phyloP scores from a whole-genome alignment of 2,797 vertebrate species.

The Chloroceryle inda region DNA sequence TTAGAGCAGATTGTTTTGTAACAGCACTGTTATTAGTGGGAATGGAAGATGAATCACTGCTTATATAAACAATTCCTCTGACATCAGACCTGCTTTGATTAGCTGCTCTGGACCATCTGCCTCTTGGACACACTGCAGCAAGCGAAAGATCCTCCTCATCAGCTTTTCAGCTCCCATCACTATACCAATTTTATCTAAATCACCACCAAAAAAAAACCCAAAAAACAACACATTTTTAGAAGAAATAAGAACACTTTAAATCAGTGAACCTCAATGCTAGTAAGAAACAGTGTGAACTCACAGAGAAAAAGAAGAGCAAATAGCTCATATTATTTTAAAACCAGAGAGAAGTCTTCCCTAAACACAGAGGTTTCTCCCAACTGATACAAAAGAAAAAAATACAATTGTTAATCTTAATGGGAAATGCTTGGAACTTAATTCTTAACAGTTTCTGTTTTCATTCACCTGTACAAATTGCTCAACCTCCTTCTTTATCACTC shows the following conservation, averaged over 20 bases:
- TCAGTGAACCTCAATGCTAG: neutral
- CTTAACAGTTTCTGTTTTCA: neutral
- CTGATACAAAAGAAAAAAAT: neutral
- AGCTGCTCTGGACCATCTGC: conserved; percentile 36
- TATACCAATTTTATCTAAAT: neutral
- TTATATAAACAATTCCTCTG: conserved; percentile 49
- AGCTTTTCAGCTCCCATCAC: neutral
- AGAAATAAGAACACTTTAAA: neutral
- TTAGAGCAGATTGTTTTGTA: conserved; percentile 14
- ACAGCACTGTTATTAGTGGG: neutral
- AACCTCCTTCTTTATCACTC: neutral
- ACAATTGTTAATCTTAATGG: neutral
- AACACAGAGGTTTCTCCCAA: neutral
- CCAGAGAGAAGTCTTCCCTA: neutral
- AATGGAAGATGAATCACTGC: conserved; percentile 21
- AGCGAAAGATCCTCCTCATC: neutral
- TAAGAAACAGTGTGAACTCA: neutral
- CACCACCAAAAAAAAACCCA: neutral
- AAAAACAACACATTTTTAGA: neutral
- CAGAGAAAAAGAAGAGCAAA: neutral
- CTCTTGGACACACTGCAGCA: neutral
- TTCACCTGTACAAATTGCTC: neutral
- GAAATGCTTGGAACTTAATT: neutral
- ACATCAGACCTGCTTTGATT: conserved; percentile 34
- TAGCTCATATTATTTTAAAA: neutral